These are phyloP conservation scores for Seriola aureovittata DNA, from an alignment of 2,113 vertebrate genomes.

Conservation along the genomic window DNA sequence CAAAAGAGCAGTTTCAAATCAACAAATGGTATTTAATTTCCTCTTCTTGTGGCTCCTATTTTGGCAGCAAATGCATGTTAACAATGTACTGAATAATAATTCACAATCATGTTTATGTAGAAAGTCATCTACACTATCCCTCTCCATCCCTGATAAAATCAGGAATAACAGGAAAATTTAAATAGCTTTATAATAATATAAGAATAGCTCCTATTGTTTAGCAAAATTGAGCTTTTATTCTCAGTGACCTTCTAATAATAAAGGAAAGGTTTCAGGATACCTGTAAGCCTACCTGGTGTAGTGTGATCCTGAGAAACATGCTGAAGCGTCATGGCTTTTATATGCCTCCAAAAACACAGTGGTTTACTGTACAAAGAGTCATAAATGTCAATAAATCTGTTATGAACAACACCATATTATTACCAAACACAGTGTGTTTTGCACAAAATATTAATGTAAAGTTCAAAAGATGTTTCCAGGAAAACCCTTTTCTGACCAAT, in stretches of 20 bases:
- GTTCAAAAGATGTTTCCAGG: slow-evolving; percentile 64
- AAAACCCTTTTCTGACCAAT: slow-evolving; percentile 23
- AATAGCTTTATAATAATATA: background rate
- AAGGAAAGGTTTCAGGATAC: slow-evolving; percentile 25
- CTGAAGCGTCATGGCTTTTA: slow-evolving; percentile 59
- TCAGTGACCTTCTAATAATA: background rate
- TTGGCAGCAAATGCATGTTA: background rate
- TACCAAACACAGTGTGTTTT: slow-evolving; percentile 68
- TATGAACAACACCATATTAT: slow-evolving; percentile 54
- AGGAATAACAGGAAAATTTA: background rate
- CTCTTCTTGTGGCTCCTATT: background rate
- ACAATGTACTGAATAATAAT: slow-evolving; percentile 10
- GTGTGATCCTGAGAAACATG: slow-evolving; percentile 24
- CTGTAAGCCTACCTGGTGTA: slow-evolving; percentile 61
- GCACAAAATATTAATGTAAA: slow-evolving; percentile 65
- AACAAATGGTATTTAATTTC: slow-evolving; percentile 30
- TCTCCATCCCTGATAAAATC: slow-evolving; percentile 21
- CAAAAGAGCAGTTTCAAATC: slow-evolving; percentile 43
- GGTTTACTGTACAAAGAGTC: slow-evolving; percentile 63
- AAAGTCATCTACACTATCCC: background rate
- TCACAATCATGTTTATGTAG: background rate
- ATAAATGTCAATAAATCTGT: slow-evolving; percentile 76
- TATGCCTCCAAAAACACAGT: slow-evolving; percentile 45
- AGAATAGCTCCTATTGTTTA: background rate
- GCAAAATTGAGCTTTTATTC: background rate